Evolutionary conservation across 1,140 invertebrate genomes (phyloP), one percentile per base, ranked within the genome.

Genomic region (Choristoneura fumiferana): DNA sequence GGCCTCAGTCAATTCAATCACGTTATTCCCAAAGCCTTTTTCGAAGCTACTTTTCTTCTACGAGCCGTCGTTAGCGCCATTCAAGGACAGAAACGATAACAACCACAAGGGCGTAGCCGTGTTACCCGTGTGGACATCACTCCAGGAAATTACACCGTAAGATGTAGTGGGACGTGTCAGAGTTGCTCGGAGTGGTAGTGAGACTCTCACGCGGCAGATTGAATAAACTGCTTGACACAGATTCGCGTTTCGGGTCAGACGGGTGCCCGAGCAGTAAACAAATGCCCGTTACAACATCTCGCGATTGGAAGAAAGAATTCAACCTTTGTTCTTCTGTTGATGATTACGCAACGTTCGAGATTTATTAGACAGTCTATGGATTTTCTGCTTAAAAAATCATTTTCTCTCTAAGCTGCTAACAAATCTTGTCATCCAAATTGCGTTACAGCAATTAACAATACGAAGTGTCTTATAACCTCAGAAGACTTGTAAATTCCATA

Each of bases 201-300:
- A 69, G 65, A 67, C 55, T 73, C 74, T 81, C 68, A 68, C 71
- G 63, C 71, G 65, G 62, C 77, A 86, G 83, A 88, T 88, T 88
- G 81, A 88, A 88, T 88, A 88, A 88, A 88, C 85, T 81, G 82
- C 85, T 88, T 88, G 85, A 88, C 85, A 88, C 81, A 87, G 79
- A 81, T 88, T 87, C 78, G 67, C 70, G 76, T 84, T 88, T 87
- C 76, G 84, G 85, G 81, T 83, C 84, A 87, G 75, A 76, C 81
- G 76, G 81, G 75, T 74, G 76, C 72, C 66, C 60, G 73, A 68
- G 65, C 62, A 63, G 77, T 84, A 84, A 84, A 84, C 81, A 87
- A 79, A 55, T 71, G 75, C 73, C 73, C 60, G 73, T 84, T 81
- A 70, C 81, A 69, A 82, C 78, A 83, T 81, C 68, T 67, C 22